Percentiles rank a stretch among this genome's conserved stretches.
Conservation (phyloP, 2,888 invertebrate species). For the Nipponacmea schrenckii region DNA sequence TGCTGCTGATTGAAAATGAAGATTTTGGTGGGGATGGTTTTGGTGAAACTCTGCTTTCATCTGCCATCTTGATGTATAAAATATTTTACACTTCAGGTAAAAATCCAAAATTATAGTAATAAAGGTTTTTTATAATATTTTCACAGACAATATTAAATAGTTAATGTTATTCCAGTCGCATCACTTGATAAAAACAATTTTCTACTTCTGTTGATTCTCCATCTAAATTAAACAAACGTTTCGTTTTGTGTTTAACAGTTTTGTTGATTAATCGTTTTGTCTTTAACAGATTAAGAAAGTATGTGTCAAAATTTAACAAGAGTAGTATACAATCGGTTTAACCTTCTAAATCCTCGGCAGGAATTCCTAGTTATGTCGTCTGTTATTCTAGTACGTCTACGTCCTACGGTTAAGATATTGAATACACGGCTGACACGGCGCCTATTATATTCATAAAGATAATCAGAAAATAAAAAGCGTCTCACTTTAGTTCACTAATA, state of each 20-base stretch:
- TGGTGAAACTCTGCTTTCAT: conserved; percentile 4
- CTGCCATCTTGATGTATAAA: neutral
- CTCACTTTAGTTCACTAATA: conserved; percentile 34
- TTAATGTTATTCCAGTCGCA: no score
- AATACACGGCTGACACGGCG: neutral
- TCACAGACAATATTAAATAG: no score
- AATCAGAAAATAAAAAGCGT: conserved; percentile 41
- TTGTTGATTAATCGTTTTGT: no score
- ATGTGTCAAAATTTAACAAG: conserved; percentile 2
- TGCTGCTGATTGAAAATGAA: conserved; percentile 56
- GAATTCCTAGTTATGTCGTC: neutral
- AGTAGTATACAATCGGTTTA: neutral
- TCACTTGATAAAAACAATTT: no score
- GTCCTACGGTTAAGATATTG: conserved; percentile 1
- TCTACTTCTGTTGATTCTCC: no score
- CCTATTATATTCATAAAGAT: conserved; percentile 34
- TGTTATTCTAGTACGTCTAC: neutral
- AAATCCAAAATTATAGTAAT: no score
- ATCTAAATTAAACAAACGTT: no score
- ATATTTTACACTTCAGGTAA: no score
- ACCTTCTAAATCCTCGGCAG: neutral
- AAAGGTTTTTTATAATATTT: no score
- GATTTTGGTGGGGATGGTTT: conserved; percentile 17
- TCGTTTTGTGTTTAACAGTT: no score
- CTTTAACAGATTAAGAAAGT: neutral